Percentiles rank a stretch among this genome's conserved stretches.
These are phyloP conservation scores for Aphaenogaster rudis DNA, from an alignment of 1,140 invertebrate species.

Conservation along the genomic window DNA sequence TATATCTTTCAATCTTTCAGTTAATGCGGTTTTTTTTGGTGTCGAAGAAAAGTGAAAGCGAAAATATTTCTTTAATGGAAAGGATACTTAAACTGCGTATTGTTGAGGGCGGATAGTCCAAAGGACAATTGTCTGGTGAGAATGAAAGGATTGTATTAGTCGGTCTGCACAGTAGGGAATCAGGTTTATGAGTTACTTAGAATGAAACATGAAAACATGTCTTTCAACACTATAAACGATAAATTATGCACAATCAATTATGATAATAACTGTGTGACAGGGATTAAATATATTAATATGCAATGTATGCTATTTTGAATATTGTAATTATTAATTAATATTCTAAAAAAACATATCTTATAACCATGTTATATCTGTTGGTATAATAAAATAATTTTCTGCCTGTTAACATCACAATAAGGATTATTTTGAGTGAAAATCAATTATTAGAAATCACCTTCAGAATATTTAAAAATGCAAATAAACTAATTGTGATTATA, in stretches of 20 bases:
- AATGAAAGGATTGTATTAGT: background rate
- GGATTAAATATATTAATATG: background rate
- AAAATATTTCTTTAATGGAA: conserved; percentile 66
- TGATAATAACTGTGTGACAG: background rate
- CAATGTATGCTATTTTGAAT: background rate
- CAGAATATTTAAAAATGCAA: background rate
- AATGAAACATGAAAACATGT: background rate
- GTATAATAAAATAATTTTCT: background rate
- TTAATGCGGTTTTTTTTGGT: conserved; percentile 71
- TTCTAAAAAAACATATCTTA: background rate
- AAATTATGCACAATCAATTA: background rate
- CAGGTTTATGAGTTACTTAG: background rate
- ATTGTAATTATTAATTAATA: conserved; percentile 21
- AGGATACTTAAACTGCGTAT: conserved; percentile 3
- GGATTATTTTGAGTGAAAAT: conserved; percentile 7
- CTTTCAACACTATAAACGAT: background rate
- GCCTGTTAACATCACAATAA: background rate
- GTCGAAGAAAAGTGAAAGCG: conserved; percentile 64
- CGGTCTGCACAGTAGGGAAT: background rate
- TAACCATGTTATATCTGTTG: background rate
- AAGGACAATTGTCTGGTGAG: background rate
- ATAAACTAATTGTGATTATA: background rate
- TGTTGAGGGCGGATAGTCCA: conserved; percentile 19
- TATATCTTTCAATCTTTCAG: conserved; percentile 63
- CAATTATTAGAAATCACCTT: background rate